These are phyloP conservation scores for Magallana angulata DNA, from an alignment of 1,140 invertebrate species.

Conservation along the genomic window DNA sequence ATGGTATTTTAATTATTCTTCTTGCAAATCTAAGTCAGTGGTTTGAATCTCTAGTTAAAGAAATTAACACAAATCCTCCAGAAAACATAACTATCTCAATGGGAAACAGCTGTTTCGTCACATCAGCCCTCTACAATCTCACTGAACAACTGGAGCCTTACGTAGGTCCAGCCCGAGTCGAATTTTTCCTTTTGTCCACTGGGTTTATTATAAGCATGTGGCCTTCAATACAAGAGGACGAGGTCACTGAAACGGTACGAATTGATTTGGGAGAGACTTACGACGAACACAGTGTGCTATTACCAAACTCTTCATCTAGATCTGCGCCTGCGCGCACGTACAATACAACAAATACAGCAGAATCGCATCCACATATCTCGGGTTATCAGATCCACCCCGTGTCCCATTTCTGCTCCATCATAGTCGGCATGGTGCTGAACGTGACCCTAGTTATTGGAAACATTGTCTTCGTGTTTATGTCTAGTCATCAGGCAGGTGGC, in stretches of 20 bases:
- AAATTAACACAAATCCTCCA: not conserved
- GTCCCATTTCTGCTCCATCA: slow-evolving; percentile 20
- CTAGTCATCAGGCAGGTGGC: not conserved
- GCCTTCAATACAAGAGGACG: slow-evolving; percentile 26
- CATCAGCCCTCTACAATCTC: not conserved
- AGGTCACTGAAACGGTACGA: not conserved
- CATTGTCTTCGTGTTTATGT: not conserved
- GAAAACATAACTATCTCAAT: not conserved
- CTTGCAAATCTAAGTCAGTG: slow-evolving; percentile 21
- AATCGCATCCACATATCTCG: not conserved
- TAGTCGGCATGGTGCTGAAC: slow-evolving; percentile 13
- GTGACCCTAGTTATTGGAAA: slow-evolving; percentile 31
- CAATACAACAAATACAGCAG: not conserved
- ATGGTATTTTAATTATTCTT: slow-evolving; percentile 38
- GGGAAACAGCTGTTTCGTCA: not conserved
- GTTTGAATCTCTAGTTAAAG: slow-evolving; percentile 31
- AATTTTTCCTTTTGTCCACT: slow-evolving; percentile 26
- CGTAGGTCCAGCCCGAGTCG: slow-evolving; percentile 13
- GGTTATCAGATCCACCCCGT: slow-evolving; percentile 2
- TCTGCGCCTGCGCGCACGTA: too few species aligned
- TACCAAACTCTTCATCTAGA: not conserved
- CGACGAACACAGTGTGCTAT: not conserved
- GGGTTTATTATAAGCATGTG: slow-evolving; percentile 39
- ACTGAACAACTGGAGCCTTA: not conserved
- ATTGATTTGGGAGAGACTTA: not conserved